These are phyloP conservation scores for Nothocercus julius DNA, from an alignment of 2,113 vertebrate genomes.

Conservation along the genomic window DNA sequence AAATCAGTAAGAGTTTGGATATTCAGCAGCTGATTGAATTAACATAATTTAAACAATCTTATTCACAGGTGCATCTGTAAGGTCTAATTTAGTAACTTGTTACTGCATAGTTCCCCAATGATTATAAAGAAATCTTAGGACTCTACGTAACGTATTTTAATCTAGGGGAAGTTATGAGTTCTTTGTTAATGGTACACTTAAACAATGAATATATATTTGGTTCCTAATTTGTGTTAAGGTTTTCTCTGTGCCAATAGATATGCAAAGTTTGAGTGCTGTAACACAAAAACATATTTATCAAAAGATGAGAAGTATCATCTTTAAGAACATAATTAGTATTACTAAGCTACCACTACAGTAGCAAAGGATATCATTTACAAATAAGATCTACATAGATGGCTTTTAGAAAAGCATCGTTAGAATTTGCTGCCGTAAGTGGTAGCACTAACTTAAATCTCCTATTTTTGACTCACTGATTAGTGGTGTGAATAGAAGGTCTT, in stretches of 20 bases:
- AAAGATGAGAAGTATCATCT: neutral
- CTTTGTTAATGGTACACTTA: neutral
- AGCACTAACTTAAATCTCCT: neutral
- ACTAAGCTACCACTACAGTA: neutral
- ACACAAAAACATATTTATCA: neutral
- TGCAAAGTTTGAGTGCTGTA: accelerated
- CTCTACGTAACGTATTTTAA: neutral
- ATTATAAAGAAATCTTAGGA: neutral
- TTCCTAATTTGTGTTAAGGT: neutral
- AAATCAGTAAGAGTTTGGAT: neutral
- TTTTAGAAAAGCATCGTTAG: neutral
- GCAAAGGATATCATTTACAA: neutral
- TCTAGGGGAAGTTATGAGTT: neutral
- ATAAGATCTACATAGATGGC: neutral
- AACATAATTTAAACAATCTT: neutral
- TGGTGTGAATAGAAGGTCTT: neutral
- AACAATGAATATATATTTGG: neutral
- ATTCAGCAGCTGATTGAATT: neutral
- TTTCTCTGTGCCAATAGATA: neutral
- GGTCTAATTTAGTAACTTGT: neutral
- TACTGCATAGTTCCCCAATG: neutral
- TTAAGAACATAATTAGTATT: neutral
- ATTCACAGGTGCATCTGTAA: neutral
- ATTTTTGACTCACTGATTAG: neutral
- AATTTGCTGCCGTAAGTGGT: neutral